Percentiles rank a stretch among this genome's conserved stretches.
Evolutionary conservation across 64 coral and sea anemone species (phyloP).

Genomic region (Montipora sp.): DNA sequence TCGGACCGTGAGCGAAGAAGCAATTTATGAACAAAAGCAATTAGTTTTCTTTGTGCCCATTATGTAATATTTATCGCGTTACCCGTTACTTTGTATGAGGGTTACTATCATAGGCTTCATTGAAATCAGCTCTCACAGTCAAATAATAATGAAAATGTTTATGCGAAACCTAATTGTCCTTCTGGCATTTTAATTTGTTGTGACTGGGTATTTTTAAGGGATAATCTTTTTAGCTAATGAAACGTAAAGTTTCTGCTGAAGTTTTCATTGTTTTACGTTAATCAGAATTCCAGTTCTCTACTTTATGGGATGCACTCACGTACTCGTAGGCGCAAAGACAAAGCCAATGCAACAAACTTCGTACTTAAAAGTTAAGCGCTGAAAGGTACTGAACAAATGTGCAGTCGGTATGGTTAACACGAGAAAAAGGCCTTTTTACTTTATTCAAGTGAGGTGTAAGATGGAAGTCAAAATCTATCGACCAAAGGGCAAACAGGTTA

Average conservation of each 20-base stretch:
- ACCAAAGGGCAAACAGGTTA: slow-evolving; percentile 33
- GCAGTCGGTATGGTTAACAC: background rate
- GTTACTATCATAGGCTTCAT: background rate
- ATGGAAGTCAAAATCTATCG: slow-evolving; percentile 23
- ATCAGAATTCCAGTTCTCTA: background rate
- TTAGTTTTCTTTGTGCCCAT: slow-evolving; percentile 33
- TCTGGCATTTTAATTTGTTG: background rate
- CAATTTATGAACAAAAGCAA: slow-evolving; percentile 19
- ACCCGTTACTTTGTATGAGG: slow-evolving; percentile 4
- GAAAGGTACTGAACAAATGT: background rate
- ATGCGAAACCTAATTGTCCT: background rate
- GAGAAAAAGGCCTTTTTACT: background rate
- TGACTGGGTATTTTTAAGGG: background rate
- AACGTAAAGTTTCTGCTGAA: too few relatives aligned
- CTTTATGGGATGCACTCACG: background rate
- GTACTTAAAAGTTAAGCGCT: background rate
- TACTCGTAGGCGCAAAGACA: background rate
- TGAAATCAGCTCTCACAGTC: slow-evolving; percentile 14
- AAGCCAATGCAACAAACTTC: too few relatives aligned
- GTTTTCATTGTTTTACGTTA: background rate
- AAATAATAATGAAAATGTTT: background rate
- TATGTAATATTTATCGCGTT: slow-evolving; percentile 36
- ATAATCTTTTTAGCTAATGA: background rate
- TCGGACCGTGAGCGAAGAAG: background rate
- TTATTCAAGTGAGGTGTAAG: background rate